Evolutionary conservation across 1,140 invertebrate genomes (phyloP), one percentile per base, ranked within the genome.

Genomic region (Leptoteleia sp.): DNA sequence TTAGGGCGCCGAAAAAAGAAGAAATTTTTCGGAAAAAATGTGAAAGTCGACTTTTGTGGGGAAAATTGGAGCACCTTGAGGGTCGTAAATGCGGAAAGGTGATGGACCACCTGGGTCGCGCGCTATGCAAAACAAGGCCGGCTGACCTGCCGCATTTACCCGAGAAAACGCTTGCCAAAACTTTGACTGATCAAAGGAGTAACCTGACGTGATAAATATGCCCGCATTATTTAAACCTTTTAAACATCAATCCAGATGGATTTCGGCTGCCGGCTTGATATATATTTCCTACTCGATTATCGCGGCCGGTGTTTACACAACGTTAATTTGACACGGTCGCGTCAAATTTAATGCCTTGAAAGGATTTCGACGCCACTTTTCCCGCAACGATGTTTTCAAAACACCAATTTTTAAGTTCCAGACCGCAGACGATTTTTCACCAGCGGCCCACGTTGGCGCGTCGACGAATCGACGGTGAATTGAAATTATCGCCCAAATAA

Each of bases 11-110:
- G 77, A 70, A 54, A 65, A 79, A 62, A 76, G 83, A 79, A 71
- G 81, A 72, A 73, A 71, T 82, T 84, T 80, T 11, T 25, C 22
- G 9, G 71, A 83, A 84, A 87, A 89, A 86, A 88, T 86, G 85
- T 87, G 86, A 89, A 89, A 89, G 85, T 83, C 76, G 47, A 55
- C 70, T 73, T 64, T 48, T 65, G 45, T 61, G 62, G 52, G 59
- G 43, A 64, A 71, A 76, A 81, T 16, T 55, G 15, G 72, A 81
- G 70, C 33, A 61, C 31, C 40, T 61, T 59, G 59, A 70, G 65
- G 65, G 75, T 71, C 59, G 55, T 57, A 55, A 71, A 67, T 64
- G 70, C 29, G 27, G 15, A 80, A 86, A 83, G 79, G 81, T 82
- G 81, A 76, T 25, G 38, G 77, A 64, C 78, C 43, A 65, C 84